These are phyloP conservation scores for Montipora cactus DNA, from an alignment of 64 coral and sea anemone genomes.

Conservation along the genomic window DNA sequence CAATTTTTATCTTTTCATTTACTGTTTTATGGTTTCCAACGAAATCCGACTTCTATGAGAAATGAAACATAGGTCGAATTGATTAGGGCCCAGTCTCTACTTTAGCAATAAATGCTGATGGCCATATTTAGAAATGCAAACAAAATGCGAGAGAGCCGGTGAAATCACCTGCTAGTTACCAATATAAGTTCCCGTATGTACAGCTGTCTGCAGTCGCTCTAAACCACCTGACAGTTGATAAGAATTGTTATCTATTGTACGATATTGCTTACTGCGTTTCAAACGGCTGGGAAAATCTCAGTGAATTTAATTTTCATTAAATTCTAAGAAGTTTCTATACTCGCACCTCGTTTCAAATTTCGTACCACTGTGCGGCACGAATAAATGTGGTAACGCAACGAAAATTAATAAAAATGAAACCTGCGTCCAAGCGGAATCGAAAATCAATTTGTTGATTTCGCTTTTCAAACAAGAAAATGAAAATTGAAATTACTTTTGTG, in stretches of 20 bases:
- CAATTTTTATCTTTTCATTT: neutral
- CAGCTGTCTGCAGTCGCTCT: conserved; percentile 31
- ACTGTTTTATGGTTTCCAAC: neutral
- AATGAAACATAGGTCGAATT: too few relatives aligned
- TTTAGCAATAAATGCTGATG: conserved; percentile 13
- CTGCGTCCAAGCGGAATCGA: conserved; percentile 25
- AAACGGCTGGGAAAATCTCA: conserved; percentile 57
- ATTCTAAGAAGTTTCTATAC: too few relatives aligned
- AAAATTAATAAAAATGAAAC: conserved; percentile 28
- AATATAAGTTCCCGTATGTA: conserved; percentile 44
- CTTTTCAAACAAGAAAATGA: conserved; percentile 66
- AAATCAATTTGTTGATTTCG: conserved; percentile 39
- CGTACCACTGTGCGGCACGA: neutral
- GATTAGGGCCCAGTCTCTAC: conserved; percentile 1
- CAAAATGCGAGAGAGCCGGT: neutral
- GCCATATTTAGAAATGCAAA: conserved; percentile 43
- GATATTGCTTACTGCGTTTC: conserved; percentile 44
- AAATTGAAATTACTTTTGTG: conserved; percentile 68
- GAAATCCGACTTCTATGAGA: neutral
- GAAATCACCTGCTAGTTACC: conserved; percentile 6
- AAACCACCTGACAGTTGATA: conserved; percentile 49
- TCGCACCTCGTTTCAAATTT: too few relatives aligned
- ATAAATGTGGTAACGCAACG: neutral
- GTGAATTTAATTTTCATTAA: neutral
- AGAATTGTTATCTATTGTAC: conserved; percentile 35